A percentile compares a stretch with the other conserved stretches of the same genome.
Evolutionary conservation across 2,888 invertebrate genomes (phyloP).

Genomic region (Cephus runcator): DNA sequence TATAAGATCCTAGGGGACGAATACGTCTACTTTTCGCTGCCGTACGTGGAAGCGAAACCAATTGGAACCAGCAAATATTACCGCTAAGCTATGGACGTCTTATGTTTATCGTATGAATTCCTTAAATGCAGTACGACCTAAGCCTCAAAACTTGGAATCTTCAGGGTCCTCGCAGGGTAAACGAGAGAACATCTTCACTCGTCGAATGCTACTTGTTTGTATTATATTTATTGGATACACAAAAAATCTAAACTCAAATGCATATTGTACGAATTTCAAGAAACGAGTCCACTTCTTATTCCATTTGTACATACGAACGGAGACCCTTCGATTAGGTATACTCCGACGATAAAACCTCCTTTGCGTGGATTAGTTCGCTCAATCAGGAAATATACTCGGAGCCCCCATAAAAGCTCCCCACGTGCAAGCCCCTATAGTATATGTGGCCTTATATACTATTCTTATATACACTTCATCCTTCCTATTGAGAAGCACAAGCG

Average conservation of each 20-base stretch:
- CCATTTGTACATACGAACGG: neutral
- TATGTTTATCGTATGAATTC: neutral
- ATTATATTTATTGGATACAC: neutral
- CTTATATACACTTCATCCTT: neutral
- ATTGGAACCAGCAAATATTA: neutral
- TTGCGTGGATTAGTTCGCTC: constrained; percentile 63
- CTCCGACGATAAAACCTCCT: constrained; percentile 60
- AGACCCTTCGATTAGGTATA: constrained; percentile 52
- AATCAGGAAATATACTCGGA: constrained; percentile 61
- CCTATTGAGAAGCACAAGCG: neutral
- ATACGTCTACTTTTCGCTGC: constrained; percentile 1
- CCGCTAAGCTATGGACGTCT: neutral
- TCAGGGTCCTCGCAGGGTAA: neutral
- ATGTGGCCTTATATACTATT: constrained; percentile 20
- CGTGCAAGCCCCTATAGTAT: constrained; percentile 45
- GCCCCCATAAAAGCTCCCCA: constrained; percentile 55
- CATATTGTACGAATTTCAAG: neutral
- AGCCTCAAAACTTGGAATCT: neutral
- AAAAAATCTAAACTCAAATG: neutral
- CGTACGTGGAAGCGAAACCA: neutral
- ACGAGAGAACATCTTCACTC: neutral
- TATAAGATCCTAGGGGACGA: neutral
- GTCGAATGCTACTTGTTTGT: no score
- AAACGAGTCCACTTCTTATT: neutral
- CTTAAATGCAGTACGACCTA: neutral